A percentile compares a stretch with the other conserved stretches of the same genome.
Evolutionary conservation across 2,888 invertebrate genomes (phyloP).

Genomic region (Bunonema sp.): DNA sequence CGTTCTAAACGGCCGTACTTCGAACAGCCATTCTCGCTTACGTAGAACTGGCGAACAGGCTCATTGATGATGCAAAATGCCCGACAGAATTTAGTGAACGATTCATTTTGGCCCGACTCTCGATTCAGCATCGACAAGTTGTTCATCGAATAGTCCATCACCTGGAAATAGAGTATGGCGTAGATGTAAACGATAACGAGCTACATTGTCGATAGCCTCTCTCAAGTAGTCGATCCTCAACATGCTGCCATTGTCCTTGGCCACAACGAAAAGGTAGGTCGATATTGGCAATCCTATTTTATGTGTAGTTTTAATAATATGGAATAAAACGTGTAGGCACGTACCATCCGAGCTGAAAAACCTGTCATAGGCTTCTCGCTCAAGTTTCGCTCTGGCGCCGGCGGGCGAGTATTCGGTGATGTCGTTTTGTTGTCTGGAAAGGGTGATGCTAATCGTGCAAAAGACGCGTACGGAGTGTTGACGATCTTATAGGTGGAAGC

Average conservation of each 20-base stretch:
- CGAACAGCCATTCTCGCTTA: constrained; percentile 10
- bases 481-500: constrained; percentile 26
- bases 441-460: not conserved
- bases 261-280: constrained; percentile 30
- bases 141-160: constrained; percentile 19
- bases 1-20: constrained; percentile 16
- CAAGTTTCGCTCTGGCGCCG: constrained; percentile 24
- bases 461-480: constrained; percentile 14
- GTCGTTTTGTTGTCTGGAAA: constrained; percentile 21
- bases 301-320: too few relatives aligned
- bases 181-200: constrained; percentile 3
- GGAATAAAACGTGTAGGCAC: too few relatives aligned
- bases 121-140: constrained; percentile 20
- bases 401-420: constrained; percentile 29
- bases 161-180: constrained; percentile 8
- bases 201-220: constrained; percentile 20
- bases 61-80: constrained; percentile 27
- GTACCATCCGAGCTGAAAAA: constrained; percentile 12
- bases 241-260: constrained; percentile 39
- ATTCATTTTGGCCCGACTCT: constrained; percentile 10
- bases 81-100: constrained; percentile 23
- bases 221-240: constrained; percentile 25
- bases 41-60: constrained; percentile 30
- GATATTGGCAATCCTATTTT: too few relatives aligned
- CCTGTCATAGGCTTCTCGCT: constrained; percentile 17